Conservation (phyloP, 1,140 invertebrate species). For the Drosophila mojavensis region DNA sequence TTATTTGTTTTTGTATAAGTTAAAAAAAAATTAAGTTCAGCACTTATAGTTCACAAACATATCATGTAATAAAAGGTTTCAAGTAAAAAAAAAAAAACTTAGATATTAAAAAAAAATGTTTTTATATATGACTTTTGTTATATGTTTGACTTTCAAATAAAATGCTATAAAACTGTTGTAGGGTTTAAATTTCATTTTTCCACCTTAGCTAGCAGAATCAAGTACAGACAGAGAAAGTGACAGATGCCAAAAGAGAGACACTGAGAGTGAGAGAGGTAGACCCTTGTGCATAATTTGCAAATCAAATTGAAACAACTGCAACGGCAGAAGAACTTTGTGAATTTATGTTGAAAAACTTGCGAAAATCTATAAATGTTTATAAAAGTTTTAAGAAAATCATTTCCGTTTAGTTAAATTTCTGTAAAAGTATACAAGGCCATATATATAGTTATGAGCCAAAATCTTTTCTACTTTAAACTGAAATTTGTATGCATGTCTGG, state of each 20-base stretch:
- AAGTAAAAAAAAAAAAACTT: neutral
- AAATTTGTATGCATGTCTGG: constrained; percentile 36
- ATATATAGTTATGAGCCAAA: neutral
- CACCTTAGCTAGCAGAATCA: too few species aligned
- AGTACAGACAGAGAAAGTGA: too few species aligned
- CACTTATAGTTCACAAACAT: neutral
- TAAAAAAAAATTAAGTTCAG: neutral
- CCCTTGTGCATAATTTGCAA: constrained; percentile 52
- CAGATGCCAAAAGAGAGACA: neutral
- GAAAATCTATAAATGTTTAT: neutral
- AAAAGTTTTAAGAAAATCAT: constrained; percentile 11
- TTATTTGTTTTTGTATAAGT: too few species aligned
- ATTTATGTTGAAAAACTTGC: constrained; percentile 9
- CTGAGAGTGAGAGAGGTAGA: neutral
- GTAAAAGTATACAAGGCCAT: neutral
- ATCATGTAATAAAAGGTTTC: neutral
- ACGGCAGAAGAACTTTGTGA: constrained; percentile 14
- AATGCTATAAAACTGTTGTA: neutral
- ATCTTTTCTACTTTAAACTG: neutral
- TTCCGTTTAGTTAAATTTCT: neutral
- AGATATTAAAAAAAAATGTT: neutral
- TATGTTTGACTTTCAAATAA: neutral
- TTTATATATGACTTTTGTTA: neutral
- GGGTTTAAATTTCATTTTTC: constrained; percentile 1
- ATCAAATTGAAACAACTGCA: constrained; percentile 55